phyloP scores from a whole-genome alignment of 2,113 vertebrate species.

The Xenopus tropicalis region DNA sequence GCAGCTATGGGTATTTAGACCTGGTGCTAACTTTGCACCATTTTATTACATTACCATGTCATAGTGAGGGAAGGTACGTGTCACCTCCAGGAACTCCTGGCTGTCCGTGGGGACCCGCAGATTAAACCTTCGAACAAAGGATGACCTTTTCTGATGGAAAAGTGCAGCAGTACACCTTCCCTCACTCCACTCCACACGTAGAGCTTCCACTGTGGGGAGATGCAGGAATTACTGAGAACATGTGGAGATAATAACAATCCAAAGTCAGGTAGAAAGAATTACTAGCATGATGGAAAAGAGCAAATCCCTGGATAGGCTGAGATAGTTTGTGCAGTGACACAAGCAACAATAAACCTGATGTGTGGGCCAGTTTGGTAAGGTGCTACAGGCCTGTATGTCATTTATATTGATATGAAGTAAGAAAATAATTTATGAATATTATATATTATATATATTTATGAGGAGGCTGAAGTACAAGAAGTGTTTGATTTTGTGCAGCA shows the following conservation, averaged over 20 bases:
- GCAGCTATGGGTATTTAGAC: no score
- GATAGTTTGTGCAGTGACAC: not conserved
- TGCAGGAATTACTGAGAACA: constrained; percentile 26
- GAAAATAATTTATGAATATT: no score
- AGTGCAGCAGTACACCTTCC: constrained; percentile 31
- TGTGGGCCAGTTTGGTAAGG: not conserved
- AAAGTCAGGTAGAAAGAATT: not conserved
- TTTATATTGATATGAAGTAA: no score
- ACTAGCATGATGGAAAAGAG: not conserved
- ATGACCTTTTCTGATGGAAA: constrained; percentile 35
- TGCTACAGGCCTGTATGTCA: no score
- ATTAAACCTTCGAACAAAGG: constrained; percentile 31
- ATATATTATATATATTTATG: no score
- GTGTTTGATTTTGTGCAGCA: no score
- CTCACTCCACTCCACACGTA: constrained; percentile 39
- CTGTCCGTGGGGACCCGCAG: constrained; percentile 35
- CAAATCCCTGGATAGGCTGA: not conserved
- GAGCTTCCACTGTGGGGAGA: constrained; percentile 37
- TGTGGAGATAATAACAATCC: constrained; percentile 10
- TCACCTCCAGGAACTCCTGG: constrained; percentile 41
- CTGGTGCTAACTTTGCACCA: no score
- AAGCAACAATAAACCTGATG: not conserved
- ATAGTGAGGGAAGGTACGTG: constrained; percentile 11
- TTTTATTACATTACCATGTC: no score
- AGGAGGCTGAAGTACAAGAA: no score